These are phyloP conservation scores for Calliopsis andreniformis DNA, from an alignment of 1,140 invertebrate genomes.

Conservation along the genomic window DNA sequence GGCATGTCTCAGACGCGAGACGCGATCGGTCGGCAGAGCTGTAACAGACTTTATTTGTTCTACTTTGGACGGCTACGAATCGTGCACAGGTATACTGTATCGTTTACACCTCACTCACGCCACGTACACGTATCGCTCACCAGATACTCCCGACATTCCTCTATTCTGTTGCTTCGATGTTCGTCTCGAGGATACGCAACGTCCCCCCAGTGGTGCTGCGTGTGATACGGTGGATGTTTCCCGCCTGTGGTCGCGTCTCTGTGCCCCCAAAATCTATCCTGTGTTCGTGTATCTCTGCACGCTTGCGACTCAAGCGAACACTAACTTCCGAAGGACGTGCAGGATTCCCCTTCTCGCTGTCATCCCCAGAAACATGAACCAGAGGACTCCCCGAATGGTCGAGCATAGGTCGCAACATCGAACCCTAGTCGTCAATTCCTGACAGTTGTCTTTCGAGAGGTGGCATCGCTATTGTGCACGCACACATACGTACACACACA, in stretches of 20 bases:
- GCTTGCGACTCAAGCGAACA: not conserved
- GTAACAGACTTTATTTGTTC: slow-evolving; percentile 68
- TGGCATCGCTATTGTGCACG: slow-evolving; percentile 57
- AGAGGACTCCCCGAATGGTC: not conserved
- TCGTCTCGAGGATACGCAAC: slow-evolving; percentile 16
- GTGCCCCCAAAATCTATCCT: not conserved
- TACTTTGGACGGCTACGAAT: slow-evolving; percentile 69
- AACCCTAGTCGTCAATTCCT: slow-evolving; percentile 15
- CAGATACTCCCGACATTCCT: slow-evolving; percentile 39
- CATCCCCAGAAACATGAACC: not conserved
- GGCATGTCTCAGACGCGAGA: not conserved
- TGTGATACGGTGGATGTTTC: not conserved
- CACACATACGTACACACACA: slow-evolving; percentile 62
- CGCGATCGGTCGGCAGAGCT: slow-evolving; percentile 62
- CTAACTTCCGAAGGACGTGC: not conserved
- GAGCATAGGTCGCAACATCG: not conserved
- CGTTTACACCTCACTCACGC: slow-evolving; percentile 58
- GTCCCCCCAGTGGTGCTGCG: not conserved
- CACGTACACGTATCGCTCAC: slow-evolving; percentile 53
- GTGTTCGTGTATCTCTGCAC: not conserved
- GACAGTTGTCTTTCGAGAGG: slow-evolving; percentile 22
- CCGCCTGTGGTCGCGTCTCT: not conserved
- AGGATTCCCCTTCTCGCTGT: not conserved
- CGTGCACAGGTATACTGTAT: slow-evolving; percentile 67
- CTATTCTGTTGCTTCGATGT: slow-evolving; percentile 41